Evolutionary conservation across 1,140 invertebrate genomes (phyloP).

Genomic region (Scaptomyza montana): DNA sequence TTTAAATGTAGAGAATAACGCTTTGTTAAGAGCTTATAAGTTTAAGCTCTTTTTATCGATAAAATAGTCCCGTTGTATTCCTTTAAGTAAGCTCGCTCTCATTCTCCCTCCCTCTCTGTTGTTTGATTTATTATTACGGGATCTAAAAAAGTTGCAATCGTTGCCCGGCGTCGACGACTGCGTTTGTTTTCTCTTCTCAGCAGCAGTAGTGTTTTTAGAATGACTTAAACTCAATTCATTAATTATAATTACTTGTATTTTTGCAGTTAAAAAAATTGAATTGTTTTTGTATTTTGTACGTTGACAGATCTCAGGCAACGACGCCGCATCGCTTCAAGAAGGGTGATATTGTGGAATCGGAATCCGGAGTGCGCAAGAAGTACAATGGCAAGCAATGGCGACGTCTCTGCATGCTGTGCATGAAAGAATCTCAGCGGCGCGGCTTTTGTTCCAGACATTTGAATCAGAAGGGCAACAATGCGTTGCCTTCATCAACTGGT

Average conservation of each 20-base stretch:
- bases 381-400: conserved; percentile 99
- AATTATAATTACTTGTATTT: conserved; percentile 20
- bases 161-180: not conserved
- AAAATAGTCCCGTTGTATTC: not conserved
- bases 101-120: conserved; percentile 35
- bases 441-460: conserved; percentile 98
- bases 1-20: too few species aligned
- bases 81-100: conserved; percentile 1
- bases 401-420: conserved; percentile 94
- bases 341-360: conserved; percentile 98
- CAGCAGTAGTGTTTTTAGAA: conserved; percentile 1
- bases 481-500: conserved; percentile 76
- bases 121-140: not conserved
- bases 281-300: conserved; percentile 30
- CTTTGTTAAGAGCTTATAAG: too few species aligned
- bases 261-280: not conserved
- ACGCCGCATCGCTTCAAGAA: conserved; percentile 99
- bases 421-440: conserved; percentile 98
- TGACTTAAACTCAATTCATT: conserved; percentile 31
- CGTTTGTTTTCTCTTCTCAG: conserved; percentile 2
- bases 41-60: too few species aligned
- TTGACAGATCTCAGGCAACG: conserved; percentile 92
- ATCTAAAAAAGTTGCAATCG: not conserved
- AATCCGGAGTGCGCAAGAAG: conserved; percentile 98
- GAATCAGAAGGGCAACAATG: conserved; percentile 85